phyloP scores from a whole-genome alignment of 2,113 vertebrate species.

The Tauraco erythrolophus region DNA sequence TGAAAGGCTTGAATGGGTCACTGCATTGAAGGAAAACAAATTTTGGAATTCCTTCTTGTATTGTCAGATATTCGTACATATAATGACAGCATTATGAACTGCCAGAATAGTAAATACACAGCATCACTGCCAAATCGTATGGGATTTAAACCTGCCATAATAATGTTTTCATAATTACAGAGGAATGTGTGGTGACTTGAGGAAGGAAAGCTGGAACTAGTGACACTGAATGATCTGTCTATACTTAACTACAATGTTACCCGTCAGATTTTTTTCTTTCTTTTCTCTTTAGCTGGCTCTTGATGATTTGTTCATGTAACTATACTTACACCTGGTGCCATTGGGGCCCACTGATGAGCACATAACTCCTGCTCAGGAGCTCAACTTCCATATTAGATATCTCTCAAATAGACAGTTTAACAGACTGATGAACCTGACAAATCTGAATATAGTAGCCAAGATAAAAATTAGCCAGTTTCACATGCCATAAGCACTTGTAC shows the following conservation, averaged over 20 bases:
- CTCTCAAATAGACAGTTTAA: not conserved
- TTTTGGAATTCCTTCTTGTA: conserved; percentile 1
- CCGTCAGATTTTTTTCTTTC: not conserved
- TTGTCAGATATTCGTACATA: conserved; percentile 11
- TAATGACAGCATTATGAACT: conserved; percentile 16
- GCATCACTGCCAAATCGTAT: not conserved
- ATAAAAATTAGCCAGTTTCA: not conserved
- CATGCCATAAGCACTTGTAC: not conserved
- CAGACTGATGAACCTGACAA: not conserved
- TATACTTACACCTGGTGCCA: not conserved
- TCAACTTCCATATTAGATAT: not conserved
- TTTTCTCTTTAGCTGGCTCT: not conserved
- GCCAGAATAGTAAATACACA: not conserved
- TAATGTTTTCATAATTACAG: conserved; percentile 24
- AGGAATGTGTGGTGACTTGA: not conserved
- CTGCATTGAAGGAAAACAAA: not conserved
- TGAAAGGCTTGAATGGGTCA: conserved; percentile 3
- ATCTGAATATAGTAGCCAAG: not conserved
- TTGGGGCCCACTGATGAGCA: not conserved
- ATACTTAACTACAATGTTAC: not conserved
- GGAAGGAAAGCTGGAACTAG: not conserved
- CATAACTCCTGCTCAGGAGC: not conserved
- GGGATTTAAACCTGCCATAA: not conserved
- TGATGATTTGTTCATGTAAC: not conserved
- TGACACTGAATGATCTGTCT: not conserved